Evolutionary conservation across 2,113 vertebrate species (phyloP), one percentile per base, ranked within the genome.

Genomic region (Rhabdornis inornatus): DNA sequence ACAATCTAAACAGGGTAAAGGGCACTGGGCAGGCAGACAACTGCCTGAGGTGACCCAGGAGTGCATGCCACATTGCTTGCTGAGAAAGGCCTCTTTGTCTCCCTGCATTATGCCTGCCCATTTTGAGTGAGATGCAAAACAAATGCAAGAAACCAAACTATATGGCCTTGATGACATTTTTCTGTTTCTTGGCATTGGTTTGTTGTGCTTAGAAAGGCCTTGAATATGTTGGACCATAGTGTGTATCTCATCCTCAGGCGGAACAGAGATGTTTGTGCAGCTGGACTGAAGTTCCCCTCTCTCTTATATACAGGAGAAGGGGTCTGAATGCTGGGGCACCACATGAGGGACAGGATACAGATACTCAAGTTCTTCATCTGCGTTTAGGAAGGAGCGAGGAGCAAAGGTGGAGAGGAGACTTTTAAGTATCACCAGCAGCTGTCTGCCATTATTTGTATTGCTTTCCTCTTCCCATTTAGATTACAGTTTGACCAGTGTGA

Each of bases 21-120:
- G 83, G 68, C 25, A 28, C n/a, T 0, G 2, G 20, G 89, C 80
- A 87, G 85, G n/a, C 74, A 49, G 49, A 13, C 55, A 71, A 86
- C 91, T 1, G n/a, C 82, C 90, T 33, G 79, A n/a, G 50, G 71
- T 77, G 85, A 80, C 78, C 49, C 27, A 39, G 72, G 35, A 78
- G 69, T 13, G 57, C 39, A 7, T 4, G 9, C 25, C 49, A 15
- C 0, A 0, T 27, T 79, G 79, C 90, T 59, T 44, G 28, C 80
- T 47, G 86, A 90, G 86, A 94, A 94, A 93, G 68, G 47, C 35
- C 10, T 70, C 71, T 80, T 59, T 96, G 83, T 95, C 42, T 88
- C 55, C 21, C 39, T 77, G 92, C 40, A 1, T n/a, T 56, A 27
- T 31, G 65, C 83, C 64, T 77, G 71, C 63, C 68, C 4, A 7